Evolutionary conservation across 2,888 invertebrate genomes (phyloP).

Genomic region (Nasonia oneida): DNA sequence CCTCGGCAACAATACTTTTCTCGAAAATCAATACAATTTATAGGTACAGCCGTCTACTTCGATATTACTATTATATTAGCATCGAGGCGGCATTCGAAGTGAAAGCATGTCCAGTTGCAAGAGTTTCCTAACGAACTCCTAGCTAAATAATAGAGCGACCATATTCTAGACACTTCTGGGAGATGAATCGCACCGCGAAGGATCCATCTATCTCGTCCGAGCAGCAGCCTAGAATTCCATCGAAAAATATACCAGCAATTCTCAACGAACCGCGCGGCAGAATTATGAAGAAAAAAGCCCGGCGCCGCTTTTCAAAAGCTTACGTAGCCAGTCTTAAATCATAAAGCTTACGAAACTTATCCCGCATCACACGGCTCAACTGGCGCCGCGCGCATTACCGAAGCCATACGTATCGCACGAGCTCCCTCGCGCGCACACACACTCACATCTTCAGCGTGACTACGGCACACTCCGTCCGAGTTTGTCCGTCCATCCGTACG

Average conservation of each 20-base stretch:
- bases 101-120: too few relatives aligned
- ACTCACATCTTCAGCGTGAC: not conserved
- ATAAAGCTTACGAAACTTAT: conserved; percentile 43
- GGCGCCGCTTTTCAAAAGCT: conserved; percentile 29
- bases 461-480: not conserved
- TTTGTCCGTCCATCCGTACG: not conserved
- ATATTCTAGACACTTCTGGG: too few relatives aligned
- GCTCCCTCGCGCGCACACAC: not conserved
- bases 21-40: too few relatives aligned
- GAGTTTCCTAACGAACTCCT: too few relatives aligned
- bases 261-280: not conserved
- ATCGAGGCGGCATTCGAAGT: too few relatives aligned
- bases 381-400: conserved; percentile 37
- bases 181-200: too few relatives aligned
- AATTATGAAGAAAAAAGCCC: conserved; percentile 6
- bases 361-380: conserved; percentile 35
- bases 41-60: too few relatives aligned
- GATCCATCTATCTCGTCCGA: not conserved
- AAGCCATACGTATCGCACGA: conserved; percentile 42
- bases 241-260: conserved; percentile 5
- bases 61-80: too few relatives aligned
- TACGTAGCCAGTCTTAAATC: conserved; percentile 44
- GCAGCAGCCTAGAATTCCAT: not conserved
- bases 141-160: too few relatives aligned
- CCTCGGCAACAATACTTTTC: too few relatives aligned